Conservation (phyloP, 2,888 invertebrate species). For the Anodontia alba region DNA sequence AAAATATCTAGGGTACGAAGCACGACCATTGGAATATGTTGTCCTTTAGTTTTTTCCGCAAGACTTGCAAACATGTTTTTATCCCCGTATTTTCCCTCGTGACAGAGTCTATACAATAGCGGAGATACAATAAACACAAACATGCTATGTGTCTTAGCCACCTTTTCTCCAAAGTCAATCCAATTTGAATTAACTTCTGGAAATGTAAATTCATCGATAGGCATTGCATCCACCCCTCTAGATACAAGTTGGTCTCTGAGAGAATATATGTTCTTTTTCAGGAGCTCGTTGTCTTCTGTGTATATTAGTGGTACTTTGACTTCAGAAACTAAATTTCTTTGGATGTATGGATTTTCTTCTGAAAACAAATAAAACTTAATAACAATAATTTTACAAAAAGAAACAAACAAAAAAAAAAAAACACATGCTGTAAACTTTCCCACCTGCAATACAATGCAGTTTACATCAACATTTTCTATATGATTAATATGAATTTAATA, state of each 20-base stretch:
- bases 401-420: neutral
- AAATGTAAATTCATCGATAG: neutral
- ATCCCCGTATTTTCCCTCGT: neutral
- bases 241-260: neutral
- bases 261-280: neutral
- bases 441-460: neutral
- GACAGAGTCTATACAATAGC: neutral
- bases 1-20: neutral
- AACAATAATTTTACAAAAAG: neutral
- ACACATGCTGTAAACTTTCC: neutral
- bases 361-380: neutral
- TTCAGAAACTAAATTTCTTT: neutral
- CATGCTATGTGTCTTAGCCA: neutral
- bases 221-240: neutral
- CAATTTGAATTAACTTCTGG: neutral
- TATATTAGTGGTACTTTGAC: neutral
- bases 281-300: neutral
- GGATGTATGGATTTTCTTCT: neutral
- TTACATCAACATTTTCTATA: too few relatives aligned
- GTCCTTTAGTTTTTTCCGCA: neutral
- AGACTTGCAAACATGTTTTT: neutral
- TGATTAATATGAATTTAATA: too few relatives aligned
- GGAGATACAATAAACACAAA: conserved; percentile 1
- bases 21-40: neutral
- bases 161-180: neutral